A percentile compares a stretch with the other conserved stretches of the same genome.
Evolutionary conservation across 2,113 vertebrate genomes (phyloP).

Genomic region (Origma solitaria): DNA sequence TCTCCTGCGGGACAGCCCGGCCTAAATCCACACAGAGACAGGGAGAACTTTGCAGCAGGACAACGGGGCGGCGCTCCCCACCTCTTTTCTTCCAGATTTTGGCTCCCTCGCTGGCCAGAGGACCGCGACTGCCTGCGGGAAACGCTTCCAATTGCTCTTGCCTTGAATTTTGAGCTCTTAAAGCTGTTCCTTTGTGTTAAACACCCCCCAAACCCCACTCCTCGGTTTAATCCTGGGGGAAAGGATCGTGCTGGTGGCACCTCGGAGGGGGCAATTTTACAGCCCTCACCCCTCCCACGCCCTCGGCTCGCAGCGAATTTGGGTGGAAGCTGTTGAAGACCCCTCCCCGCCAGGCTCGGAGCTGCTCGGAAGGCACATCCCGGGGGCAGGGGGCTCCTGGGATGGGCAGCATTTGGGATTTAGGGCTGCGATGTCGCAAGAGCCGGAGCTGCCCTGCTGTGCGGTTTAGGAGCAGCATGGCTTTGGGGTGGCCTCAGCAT

Average conservation of each 20-base stretch:
- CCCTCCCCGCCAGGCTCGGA: neutral
- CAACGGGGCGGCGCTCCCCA: neutral
- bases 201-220: rapidly evolving
- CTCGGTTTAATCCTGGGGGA: rapidly evolving
- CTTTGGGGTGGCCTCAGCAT: neutral
- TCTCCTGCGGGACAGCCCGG: neutral
- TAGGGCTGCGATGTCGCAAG: rapidly evolving
- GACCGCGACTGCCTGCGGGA: neutral
- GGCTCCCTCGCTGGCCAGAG: neutral
- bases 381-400: neutral
- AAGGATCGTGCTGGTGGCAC: neutral
- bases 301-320: neutral
- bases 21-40: neutral
- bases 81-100: constrained; percentile 38
- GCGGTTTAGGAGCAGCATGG: neutral
- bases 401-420: neutral
- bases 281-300: rapidly evolving
- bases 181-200: neutral
- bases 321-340: neutral
- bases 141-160: neutral
- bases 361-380: neutral
- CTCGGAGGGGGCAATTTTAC: neutral
- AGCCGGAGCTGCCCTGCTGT: neutral
- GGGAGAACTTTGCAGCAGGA: constrained; percentile 2
- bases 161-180: constrained; percentile 1